Percentiles rank a stretch among this genome's conserved stretches.
These are phyloP conservation scores for Xiphias gladius DNA, from an alignment of 2,113 vertebrate species.

Conservation along the genomic window DNA sequence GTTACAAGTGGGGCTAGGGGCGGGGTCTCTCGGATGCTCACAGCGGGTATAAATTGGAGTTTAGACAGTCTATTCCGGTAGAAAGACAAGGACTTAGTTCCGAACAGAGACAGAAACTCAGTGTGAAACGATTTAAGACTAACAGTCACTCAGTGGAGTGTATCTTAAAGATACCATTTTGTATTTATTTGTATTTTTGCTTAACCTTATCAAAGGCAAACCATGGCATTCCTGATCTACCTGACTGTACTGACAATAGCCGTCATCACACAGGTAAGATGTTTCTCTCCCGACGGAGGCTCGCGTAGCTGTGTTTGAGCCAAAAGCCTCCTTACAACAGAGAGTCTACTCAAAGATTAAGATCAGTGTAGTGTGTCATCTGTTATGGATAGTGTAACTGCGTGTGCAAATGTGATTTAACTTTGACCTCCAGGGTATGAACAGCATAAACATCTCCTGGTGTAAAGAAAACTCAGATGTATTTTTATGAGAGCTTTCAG, in stretches of 20 bases:
- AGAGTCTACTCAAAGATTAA: not conserved
- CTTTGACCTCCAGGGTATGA: constrained; percentile 5
- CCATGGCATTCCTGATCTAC: constrained; percentile 63
- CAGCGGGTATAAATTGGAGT: constrained; percentile 64
- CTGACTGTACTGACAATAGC: constrained; percentile 72
- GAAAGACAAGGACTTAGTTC: constrained; percentile 29
- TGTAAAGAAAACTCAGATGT: constrained; percentile 6
- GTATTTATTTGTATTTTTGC: constrained; percentile 14
- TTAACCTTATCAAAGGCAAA: not conserved
- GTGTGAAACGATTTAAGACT: not conserved
- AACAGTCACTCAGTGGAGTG: constrained; percentile 5
- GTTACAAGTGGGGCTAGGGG: constrained; percentile 45
- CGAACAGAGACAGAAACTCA: not conserved
- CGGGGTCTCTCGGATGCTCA: constrained; percentile 5
- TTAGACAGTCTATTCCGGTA: not conserved
- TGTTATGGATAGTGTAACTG: not conserved
- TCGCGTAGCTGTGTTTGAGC: not conserved
- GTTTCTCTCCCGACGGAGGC: not conserved
- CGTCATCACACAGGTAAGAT: constrained; percentile 74
- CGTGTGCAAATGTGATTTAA: constrained; percentile 1
- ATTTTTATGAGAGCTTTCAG: not conserved
- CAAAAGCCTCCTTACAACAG: not conserved
- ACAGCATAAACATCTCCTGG: constrained; percentile 9
- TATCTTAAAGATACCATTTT: not conserved
- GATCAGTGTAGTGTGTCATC: not conserved